Conservation (phyloP, 2,113 vertebrate genomes). For the Empidonax alnorum region DNA sequence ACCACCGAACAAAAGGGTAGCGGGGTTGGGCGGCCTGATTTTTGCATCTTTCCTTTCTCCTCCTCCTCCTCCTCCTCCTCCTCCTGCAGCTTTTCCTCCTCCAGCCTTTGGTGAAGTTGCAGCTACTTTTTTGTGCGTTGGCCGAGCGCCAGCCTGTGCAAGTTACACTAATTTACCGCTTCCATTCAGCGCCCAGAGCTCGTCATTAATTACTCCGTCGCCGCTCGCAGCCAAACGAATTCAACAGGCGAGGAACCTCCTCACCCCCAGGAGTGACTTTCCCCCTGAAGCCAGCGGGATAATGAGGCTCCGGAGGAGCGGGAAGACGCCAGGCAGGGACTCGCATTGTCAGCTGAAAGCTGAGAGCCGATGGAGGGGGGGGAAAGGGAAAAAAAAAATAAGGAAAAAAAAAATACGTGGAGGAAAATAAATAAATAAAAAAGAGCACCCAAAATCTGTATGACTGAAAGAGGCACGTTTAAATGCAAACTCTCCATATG, state of each 20-base stretch:
- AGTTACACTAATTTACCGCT: neutral
- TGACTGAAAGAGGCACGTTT: conserved; percentile 75
- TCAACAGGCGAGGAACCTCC: neutral
- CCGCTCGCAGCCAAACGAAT: neutral
- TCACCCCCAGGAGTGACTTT: neutral
- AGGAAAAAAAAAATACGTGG: neutral
- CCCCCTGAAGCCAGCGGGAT: neutral
- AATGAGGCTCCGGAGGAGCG: neutral
- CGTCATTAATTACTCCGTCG: conserved; percentile 6
- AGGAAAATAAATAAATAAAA: conserved; percentile 39
- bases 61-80: conserved; percentile 49
- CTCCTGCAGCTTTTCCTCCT: conserved; percentile 59
- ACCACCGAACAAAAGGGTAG: neutral
- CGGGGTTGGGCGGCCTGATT: neutral
- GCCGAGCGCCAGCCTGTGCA: neutral
- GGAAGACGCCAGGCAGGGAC: neutral
- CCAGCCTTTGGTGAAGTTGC: conserved; percentile 4
- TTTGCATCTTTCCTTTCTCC: neutral
- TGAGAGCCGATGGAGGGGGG: neutral
- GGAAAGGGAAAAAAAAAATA: neutral
- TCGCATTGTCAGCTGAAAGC: neutral
- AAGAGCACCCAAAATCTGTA: conserved; percentile 66
- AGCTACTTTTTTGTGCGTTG: neutral
- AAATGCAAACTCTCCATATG: conserved; percentile 74
- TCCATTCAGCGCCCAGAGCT: neutral